Percentiles rank a stretch among this genome's conserved stretches.
Conservation (phyloP, 35 echinoderm and acorn worm species). For the Stichopus chloronotus region DNA sequence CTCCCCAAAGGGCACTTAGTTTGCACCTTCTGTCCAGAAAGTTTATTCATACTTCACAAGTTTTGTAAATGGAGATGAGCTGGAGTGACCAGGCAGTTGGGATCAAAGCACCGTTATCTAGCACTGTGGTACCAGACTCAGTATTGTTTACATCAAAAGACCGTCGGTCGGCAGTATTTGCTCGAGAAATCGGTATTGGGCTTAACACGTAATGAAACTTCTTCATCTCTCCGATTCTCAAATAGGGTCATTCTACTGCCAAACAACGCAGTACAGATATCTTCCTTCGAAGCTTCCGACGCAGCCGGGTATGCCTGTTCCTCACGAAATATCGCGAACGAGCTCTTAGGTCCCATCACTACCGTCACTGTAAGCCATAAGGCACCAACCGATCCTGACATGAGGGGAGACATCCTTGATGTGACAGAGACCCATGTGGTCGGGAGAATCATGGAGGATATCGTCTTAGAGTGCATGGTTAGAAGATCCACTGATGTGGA, state of each 20-base stretch:
- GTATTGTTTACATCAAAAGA: too few relatives aligned
- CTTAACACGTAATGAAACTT: too few relatives aligned
- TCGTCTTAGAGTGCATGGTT: neutral
- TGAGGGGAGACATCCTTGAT: neutral
- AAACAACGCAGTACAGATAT: neutral
- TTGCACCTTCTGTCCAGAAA: too few relatives aligned
- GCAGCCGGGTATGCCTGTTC: neutral
- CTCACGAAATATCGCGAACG: neutral
- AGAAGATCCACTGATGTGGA: neutral
- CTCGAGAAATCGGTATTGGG: too few relatives aligned
- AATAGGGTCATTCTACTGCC: neutral
- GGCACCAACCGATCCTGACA: neutral
- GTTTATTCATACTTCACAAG: too few relatives aligned
- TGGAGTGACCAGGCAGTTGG: too few relatives aligned
- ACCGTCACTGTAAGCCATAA: neutral
- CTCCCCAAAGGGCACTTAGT: too few relatives aligned
- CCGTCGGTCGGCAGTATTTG: too few relatives aligned
- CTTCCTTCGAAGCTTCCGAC: neutral
- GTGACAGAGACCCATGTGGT: neutral
- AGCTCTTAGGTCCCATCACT: neutral
- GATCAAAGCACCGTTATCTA: too few relatives aligned
- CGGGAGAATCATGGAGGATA: neutral
- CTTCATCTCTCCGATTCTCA: neutral
- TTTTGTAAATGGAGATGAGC: too few relatives aligned
- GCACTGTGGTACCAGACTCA: too few relatives aligned